Conservation (phyloP, 1,140 invertebrate species). For the Drosophila kohkoa region DNA sequence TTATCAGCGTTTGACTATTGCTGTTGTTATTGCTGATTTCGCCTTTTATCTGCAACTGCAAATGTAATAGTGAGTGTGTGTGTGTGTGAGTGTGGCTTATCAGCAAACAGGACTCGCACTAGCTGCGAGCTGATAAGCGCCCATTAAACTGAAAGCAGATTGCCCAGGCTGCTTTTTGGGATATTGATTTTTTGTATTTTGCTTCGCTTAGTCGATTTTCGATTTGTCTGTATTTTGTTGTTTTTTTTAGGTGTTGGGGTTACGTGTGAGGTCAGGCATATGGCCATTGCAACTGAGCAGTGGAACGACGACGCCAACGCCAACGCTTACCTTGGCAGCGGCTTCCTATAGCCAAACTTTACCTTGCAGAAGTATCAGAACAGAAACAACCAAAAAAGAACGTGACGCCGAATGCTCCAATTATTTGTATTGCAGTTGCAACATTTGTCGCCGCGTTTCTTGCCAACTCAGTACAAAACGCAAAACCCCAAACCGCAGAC, state of each 20-base stretch:
- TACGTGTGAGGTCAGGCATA: constrained; percentile 30
- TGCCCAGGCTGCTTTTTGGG: constrained; percentile 10
- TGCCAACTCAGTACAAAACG: constrained; percentile 70
- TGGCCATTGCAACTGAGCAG: constrained; percentile 28
- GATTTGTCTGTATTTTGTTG: neutral
- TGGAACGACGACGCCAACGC: constrained; percentile 7
- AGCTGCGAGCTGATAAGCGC: constrained; percentile 21
- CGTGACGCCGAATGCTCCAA: constrained; percentile 74
- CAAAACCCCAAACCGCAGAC: constrained; percentile 39
- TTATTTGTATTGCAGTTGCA: constrained; percentile 72
- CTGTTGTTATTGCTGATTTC: constrained; percentile 32
- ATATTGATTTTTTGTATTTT: constrained; percentile 23
- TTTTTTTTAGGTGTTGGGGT: constrained; percentile 11
- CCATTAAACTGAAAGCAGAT: neutral
- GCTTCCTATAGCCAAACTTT: constrained; percentile 38
- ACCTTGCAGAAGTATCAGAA: neutral
- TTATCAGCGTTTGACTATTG: constrained; percentile 17
- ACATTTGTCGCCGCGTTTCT: constrained; percentile 72
- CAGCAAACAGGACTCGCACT: constrained; percentile 34
- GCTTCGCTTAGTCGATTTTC: neutral
- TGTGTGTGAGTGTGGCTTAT: constrained; percentile 27
- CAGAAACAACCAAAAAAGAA: constrained; percentile 22
- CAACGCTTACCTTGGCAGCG: constrained; percentile 47
- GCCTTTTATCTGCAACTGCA: constrained; percentile 32
- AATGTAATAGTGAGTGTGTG: neutral